Evolutionary conservation across 2,113 vertebrate species (phyloP), one percentile per base, ranked within the genome.

Genomic region (Candoia aspera): DNA sequence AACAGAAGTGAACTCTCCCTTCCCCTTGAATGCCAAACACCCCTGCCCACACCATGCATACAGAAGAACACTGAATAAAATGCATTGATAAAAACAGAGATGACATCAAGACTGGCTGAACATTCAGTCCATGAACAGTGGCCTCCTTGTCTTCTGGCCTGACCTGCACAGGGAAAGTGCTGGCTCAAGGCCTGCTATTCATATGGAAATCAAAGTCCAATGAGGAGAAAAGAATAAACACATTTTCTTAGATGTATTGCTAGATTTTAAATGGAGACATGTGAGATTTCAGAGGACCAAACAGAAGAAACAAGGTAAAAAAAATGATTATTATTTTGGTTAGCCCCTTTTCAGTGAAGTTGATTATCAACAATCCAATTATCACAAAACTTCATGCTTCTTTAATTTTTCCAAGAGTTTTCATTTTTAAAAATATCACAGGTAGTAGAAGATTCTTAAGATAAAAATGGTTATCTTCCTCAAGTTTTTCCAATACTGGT

Each of bases 131-230:
- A 11, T 1, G 90, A 96, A 98, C 97, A 98, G 93, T 97, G 96
- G 94, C 68, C 93, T 95, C 97, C 97, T 98, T 98, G 97, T 98
- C 96, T 87, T 0, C 89, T 91, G 0, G 33, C 94, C 95, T 88
- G 92, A 94, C 95, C 92, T 4, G 64, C 49, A 79, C 73, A 96
- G 95, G 79, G 94, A 96, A 97, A 97, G 95, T 95, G 96, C 97
- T 94, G 84, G 96, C 96, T 97, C 95, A 98, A 97, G 96, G 95
- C 93, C 68, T 93, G 91, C 94, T 96, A 98, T 98, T 98, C 96
- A 98, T 91, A 98, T 98, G 97, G 97, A 97, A 98, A 98, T 98
- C 93, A 97, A 95, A 94, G 94, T 94, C 96, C 96, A 93, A 91
- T 92, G 94, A 91, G 87, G 95, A 97, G 97, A 96, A 96, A 64